Evolutionary conservation across 2,888 invertebrate genomes (phyloP), one percentile per base, ranked within the genome.

Genomic region (Cinara cedri): DNA sequence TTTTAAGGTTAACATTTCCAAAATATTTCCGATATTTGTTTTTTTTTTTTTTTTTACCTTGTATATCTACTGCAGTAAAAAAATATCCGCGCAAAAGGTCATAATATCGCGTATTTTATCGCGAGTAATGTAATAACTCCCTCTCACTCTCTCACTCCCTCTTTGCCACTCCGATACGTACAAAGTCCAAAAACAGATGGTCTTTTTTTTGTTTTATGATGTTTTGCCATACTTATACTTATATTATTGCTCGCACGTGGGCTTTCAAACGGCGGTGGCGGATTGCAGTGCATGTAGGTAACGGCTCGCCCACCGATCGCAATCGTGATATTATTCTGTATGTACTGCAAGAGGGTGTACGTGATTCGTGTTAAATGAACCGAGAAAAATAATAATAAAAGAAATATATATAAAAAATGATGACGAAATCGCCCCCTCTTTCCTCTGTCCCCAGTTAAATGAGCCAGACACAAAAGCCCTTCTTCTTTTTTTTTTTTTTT

Each of bases 341-440:
- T 10, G 10, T 19, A 19, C 0, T 24, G 44, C 44, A 16, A 26
- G 24, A 51, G 19, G 46, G 57, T 76, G 55, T 26, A n/a, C 65
- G 75, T 68, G 76, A 76, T 76, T 76, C 57, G 76, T 76, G 76
- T 76, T 66, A 46, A 68, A 68, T 21, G 68, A 46, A 49, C 34
- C 34, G 57, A 66, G 66, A 57, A 76, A 68, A 68, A 76, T 66
- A 66, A 76, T 46, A 75, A 75, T 34, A 34, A 62, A 34, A 63
- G 54, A 57, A 72, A 72, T 62, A 72, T 6, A n/a, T 34, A 34
- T 34, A 72, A 26, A 60, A 60, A 68, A 57, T 46, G 3, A 76
- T 34, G 46, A 49, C 68, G 13, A 14, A 68, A 76, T 66, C 57
- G 19, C 49, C 57, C 26, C 34, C 34, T 3, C 34, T 34, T 34